phyloP scores from a whole-genome alignment of 2,888 invertebrate genomes.

The Morinoia aosen region DNA sequence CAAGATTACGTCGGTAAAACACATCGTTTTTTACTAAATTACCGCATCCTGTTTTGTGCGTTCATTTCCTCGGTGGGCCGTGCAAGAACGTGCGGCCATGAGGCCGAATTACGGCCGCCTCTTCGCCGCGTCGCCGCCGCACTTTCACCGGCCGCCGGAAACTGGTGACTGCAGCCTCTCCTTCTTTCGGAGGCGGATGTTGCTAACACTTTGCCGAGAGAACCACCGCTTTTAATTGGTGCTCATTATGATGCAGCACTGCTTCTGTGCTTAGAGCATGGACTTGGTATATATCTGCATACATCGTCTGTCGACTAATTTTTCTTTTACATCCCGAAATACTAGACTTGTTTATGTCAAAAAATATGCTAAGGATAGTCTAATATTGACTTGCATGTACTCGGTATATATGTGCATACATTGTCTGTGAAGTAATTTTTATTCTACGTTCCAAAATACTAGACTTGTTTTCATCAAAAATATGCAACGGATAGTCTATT shows the following conservation, averaged over 20 bases:
- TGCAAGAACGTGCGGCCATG: constrained; percentile 24
- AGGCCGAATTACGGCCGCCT: neutral
- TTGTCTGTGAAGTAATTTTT: no score
- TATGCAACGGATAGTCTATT: no score
- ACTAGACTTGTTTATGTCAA: no score
- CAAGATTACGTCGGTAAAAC: neutral
- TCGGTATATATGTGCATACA: no score
- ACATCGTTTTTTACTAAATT: neutral
- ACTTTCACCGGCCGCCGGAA: constrained; percentile 46
- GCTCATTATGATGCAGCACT: neutral
- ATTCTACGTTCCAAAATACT: no score
- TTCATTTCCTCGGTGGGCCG: neutral
- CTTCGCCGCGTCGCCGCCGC: neutral
- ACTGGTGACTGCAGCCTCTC: neutral
- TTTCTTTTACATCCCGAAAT: no score
- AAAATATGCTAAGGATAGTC: no score
- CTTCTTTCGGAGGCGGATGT: neutral
- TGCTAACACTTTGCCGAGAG: neutral
- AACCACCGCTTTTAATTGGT: neutral
- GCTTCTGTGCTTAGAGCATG: neutral
- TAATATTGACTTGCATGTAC: no score
- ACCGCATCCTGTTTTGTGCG: constrained; percentile 42
- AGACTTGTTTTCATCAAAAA: no score
- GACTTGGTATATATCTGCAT: neutral
- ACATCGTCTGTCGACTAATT: no score